Evolutionary conservation across 2,888 invertebrate genomes (phyloP).

Genomic region (Chirona hameri): DNA sequence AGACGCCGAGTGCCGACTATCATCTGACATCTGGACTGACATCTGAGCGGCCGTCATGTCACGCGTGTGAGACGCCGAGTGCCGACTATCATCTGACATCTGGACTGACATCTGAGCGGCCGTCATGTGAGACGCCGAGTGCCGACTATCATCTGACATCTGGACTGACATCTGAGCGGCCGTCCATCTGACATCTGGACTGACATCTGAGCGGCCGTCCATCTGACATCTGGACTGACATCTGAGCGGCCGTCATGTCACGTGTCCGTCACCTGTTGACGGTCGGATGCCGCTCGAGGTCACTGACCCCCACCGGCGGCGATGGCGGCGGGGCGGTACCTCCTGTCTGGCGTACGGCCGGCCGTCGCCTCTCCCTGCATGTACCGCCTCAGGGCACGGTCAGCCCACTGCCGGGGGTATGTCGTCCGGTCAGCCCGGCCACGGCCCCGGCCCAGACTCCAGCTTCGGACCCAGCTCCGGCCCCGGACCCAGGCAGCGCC

Average conservation of each 20-base stretch:
- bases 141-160: no score
- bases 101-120: not conserved
- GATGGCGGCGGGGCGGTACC: not conserved
- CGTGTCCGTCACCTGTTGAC: not conserved
- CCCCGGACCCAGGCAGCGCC: not conserved
- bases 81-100: no score
- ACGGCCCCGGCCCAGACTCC: no score
- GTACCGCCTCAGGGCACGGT: not conserved
- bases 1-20: no score
- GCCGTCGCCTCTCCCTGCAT: not conserved
- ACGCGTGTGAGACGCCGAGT: no score
- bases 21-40: no score
- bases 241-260: not conserved
- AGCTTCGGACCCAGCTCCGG: not conserved
- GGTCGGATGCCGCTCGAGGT: not conserved
- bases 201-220: no score
- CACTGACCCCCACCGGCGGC: constrained; percentile 25
- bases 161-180: no score
- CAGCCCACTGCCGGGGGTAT: not conserved
- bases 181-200: no score
- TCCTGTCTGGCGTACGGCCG: not conserved
- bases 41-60: no score
- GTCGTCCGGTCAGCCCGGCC: no score
- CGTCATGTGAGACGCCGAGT: no score
- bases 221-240: not conserved